Evolutionary conservation across 2,113 vertebrate species (phyloP).

Genomic region (Geococcyx californianus): DNA sequence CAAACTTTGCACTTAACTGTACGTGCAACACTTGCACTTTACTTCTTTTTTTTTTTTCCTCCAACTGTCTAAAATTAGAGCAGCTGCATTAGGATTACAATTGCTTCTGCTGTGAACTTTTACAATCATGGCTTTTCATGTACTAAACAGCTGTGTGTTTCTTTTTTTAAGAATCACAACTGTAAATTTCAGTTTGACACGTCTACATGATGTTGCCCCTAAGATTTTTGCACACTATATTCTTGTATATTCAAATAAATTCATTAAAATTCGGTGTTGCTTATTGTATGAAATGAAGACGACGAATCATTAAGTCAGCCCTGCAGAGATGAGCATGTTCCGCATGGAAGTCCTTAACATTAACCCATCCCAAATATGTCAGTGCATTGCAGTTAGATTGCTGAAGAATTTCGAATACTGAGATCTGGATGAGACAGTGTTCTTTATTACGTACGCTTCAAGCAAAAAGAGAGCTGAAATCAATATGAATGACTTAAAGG

Average conservation of each 20-base stretch:
- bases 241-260: slow-evolving; percentile 99
- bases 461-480: not conserved
- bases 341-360: not conserved
- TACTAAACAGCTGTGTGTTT: slow-evolving; percentile 77
- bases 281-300: not conserved
- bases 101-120: slow-evolving; percentile 76
- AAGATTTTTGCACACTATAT: slow-evolving; percentile 96
- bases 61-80: slow-evolving; percentile 73
- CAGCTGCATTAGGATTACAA: slow-evolving; percentile 62
- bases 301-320: not conserved
- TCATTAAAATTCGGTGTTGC: slow-evolving; percentile 70
- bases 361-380: not conserved
- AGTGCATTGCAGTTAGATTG: not conserved
- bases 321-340: not conserved
- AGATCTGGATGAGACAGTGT: not conserved
- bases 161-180: slow-evolving; percentile 81
- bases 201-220: slow-evolving; percentile 89
- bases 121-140: slow-evolving; percentile 84
- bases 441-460: slow-evolving; percentile 50
- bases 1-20: slow-evolving; percentile 82
- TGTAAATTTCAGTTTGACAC: slow-evolving; percentile 83
- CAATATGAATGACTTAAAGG: slow-evolving; percentile 7
- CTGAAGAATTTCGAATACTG: not conserved
- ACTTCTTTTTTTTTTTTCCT: slow-evolving; percentile 72
- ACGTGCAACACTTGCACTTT: slow-evolving; percentile 86